Conservation (phyloP, 2,113 vertebrate genomes). For the Cynopterus brachyotis region DNA sequence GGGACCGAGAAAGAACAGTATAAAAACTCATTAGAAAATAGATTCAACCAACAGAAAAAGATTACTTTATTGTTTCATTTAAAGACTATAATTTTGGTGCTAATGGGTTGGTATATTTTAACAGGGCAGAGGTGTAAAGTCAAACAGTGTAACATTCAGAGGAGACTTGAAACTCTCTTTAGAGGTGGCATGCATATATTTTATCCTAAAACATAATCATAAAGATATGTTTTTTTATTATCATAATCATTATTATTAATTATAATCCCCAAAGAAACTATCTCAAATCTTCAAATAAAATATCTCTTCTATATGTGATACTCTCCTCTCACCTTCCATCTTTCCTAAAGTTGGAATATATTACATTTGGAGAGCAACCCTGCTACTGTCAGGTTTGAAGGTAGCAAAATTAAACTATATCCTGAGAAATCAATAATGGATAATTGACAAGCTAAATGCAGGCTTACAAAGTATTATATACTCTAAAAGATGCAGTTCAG, state of each 20-base stretch:
- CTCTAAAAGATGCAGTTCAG: conserved; percentile 64
- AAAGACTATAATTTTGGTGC: conserved; percentile 42
- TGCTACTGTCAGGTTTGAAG: neutral
- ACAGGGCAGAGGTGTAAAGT: neutral
- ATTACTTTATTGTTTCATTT: conserved; percentile 58
- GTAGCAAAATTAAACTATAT: conserved; percentile 57
- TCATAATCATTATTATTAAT: neutral
- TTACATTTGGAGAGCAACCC: neutral
- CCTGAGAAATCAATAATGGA: conserved; percentile 65
- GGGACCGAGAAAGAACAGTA: conserved; percentile 56
- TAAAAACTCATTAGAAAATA: conserved; percentile 68
- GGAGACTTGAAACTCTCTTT: neutral
- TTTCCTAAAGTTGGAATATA: neutral
- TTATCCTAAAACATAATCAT: neutral
- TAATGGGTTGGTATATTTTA: conserved; percentile 13
- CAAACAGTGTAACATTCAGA: conserved; percentile 7
- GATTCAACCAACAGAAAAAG: conserved; percentile 67
- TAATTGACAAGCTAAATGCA: conserved; percentile 66
- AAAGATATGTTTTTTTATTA: conserved; percentile 38
- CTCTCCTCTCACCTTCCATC: too few relatives aligned
- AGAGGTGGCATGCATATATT: neutral
- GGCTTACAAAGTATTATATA: conserved; percentile 45
- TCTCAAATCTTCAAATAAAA: neutral
- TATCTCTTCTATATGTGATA: neutral
- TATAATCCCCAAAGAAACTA: neutral